These are phyloP conservation scores for Irena cyanogastra DNA, from an alignment of 2,113 vertebrate species.

Conservation along the genomic window DNA sequence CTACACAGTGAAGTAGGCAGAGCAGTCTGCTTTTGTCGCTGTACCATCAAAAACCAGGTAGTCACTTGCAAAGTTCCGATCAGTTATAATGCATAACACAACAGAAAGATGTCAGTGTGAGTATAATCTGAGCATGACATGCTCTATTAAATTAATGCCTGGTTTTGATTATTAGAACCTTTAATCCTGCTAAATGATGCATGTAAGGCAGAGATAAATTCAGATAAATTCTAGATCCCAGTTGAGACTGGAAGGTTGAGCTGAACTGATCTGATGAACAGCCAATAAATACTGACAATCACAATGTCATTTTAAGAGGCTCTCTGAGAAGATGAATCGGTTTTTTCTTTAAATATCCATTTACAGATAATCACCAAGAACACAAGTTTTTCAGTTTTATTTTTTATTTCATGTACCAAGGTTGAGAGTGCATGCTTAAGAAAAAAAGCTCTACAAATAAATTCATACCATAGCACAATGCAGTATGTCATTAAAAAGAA, in stretches of 20 bases:
- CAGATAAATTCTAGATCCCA: neutral
- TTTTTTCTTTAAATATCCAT: neutral
- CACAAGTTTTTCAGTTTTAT: neutral
- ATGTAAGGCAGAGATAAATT: neutral
- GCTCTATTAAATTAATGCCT: neutral
- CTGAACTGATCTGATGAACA: neutral
- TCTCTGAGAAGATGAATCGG: neutral
- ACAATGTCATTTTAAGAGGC: neutral
- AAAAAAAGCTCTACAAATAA: conserved; percentile 16
- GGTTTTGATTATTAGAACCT: neutral
- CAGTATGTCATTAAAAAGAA: conserved; percentile 11
- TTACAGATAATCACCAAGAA: conserved; percentile 4
- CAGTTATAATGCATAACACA: neutral
- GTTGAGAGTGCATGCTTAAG: neutral
- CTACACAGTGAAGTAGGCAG: neutral
- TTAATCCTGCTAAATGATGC: neutral
- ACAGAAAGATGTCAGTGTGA: neutral
- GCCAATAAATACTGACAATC: neutral
- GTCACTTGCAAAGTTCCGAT: neutral
- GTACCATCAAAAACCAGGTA: neutral
- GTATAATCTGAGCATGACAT: neutral
- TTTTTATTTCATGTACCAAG: conserved; percentile 27
- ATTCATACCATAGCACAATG: neutral
- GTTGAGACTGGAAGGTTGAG: neutral
- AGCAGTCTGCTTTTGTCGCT: neutral